Base-by-base conservation (phyloP, 2,888 invertebrate species). In the Meghimatium bilineatum region DNA sequence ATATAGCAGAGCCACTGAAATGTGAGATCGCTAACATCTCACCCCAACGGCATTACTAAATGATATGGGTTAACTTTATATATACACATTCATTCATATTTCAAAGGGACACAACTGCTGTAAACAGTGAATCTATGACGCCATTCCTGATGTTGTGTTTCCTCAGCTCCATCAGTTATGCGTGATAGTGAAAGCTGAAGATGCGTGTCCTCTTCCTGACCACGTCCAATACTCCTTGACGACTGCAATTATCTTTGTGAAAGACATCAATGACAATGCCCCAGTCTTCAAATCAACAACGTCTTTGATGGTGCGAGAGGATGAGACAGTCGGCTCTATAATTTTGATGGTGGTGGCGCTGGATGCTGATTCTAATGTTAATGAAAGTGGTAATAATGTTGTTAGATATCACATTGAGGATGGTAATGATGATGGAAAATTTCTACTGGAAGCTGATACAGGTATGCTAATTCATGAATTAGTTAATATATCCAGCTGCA, bases 361-460 rank as follows among this genome's bases (percentile, higher is more conserved):
- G n/a, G 93, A 93, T 81, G 84, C 81, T 10, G 92, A 92, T 67
- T 88, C 89, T 8, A 90, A 91, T 85, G 85, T 88, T 6, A 90
- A 91, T 76, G 89, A 88, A 66, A 90, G 90, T 77, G 90, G 90
- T 2, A 91, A 91, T 86, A 90, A 90, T 69, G 85, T 88, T 32
- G 88, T 92, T 2, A 86, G 86, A 12, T 92, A 91, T 85, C 85
- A 86, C 32, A 91, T 92, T 36, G 87, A 86, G 5, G 83, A 87
- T 29, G 92, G 92, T 23, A 91, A 92, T 80, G 86, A 87, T 10
- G 91, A 94, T 5, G 93, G 93, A 17, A 94, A 95, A 12, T 98
- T 98, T 91, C 94, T 95, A 56, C 95, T 98, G 52, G 97, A 98
- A 93, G 95, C 96, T 8, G 94, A 97, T 17, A 97, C 97, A 23